A percentile compares a stretch with the other conserved stretches of the same genome.
Evolutionary conservation across 2,888 invertebrate species (phyloP).

Genomic region (Cheiracanthium punctorium): DNA sequence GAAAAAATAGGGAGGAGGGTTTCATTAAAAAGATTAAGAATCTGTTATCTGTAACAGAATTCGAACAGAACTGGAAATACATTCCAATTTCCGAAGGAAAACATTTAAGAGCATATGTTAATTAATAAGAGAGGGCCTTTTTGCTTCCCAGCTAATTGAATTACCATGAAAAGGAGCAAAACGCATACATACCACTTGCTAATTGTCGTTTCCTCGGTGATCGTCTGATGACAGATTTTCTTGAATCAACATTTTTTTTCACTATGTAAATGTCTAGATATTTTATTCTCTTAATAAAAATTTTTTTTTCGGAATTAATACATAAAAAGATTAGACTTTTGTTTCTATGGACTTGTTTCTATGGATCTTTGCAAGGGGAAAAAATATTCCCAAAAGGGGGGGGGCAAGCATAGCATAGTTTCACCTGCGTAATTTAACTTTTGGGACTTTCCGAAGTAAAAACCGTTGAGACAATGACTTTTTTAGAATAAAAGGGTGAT

Average conservation of each 20-base stretch:
- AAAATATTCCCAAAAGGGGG: too few relatives aligned
- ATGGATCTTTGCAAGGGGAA: conserved; percentile 5
- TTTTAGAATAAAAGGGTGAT: too few relatives aligned
- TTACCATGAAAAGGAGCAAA: conserved; percentile 54
- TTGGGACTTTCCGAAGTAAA: too few relatives aligned
- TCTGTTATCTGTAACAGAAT: conserved; percentile 39
- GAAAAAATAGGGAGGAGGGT: conserved; percentile 20
- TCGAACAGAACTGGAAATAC: conserved; percentile 30
- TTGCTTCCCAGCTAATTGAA: conserved; percentile 40
- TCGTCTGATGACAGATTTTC: conserved; percentile 57
- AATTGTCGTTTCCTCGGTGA: conserved; percentile 61
- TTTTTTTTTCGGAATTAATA: conserved; percentile 20
- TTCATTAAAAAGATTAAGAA: conserved; percentile 27
- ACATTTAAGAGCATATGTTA: conserved; percentile 68
- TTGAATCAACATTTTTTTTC: conserved; percentile 66
- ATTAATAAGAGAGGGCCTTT: conserved; percentile 53
- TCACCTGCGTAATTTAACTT: too few relatives aligned
- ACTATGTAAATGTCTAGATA: conserved; percentile 59
- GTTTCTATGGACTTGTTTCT: conserved; percentile 42
- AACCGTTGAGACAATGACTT: too few relatives aligned
- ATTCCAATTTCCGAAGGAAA: conserved; percentile 59
- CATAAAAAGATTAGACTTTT: conserved; percentile 4
- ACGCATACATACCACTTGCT: conserved; percentile 42
- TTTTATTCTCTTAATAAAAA: conserved; percentile 49
- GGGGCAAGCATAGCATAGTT: too few relatives aligned